phyloP scores from a whole-genome alignment of 1,140 invertebrate species.

The Leptestheria dahalacensis region DNA sequence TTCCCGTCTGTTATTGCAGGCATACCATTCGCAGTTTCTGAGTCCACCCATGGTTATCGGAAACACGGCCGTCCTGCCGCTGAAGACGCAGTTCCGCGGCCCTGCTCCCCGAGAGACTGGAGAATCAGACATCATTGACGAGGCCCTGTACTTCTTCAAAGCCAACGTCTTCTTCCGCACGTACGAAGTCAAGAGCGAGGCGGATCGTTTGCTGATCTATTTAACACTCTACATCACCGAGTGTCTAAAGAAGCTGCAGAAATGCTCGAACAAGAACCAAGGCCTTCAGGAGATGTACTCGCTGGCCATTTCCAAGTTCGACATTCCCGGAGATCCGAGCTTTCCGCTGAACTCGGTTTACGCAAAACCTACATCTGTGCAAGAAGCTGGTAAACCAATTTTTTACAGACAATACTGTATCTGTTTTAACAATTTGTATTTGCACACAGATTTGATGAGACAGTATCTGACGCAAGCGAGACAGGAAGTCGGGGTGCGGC shows the following conservation, averaged over 20 bases:
- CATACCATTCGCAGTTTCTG: slow-evolving; percentile 83
- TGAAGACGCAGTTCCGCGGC: slow-evolving; percentile 71
- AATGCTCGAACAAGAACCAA: slow-evolving; percentile 74
- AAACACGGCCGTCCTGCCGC: slow-evolving; percentile 80
- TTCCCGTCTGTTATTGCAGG: slow-evolving; percentile 35
- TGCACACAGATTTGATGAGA: slow-evolving; percentile 64
- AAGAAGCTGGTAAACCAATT: slow-evolving; percentile 52
- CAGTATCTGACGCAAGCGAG: slow-evolving; percentile 86
- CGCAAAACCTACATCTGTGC: slow-evolving; percentile 58
- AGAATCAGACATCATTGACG: slow-evolving; percentile 83
- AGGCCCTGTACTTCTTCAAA: slow-evolving; percentile 93
- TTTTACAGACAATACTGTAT: slow-evolving; percentile 2
- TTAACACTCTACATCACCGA: slow-evolving; percentile 97
- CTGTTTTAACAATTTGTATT: slow-evolving; percentile 12
- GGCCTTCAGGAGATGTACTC: slow-evolving; percentile 91
- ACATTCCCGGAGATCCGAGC: slow-evolving; percentile 87
- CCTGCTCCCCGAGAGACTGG: slow-evolving; percentile 55
- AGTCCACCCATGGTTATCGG: slow-evolving; percentile 59
- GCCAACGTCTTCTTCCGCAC: slow-evolving; percentile 98
- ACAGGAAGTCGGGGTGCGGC: slow-evolving; percentile 80
- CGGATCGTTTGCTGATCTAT: slow-evolving; percentile 92
- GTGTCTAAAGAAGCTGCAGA: slow-evolving; percentile 87
- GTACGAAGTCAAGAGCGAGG: slow-evolving; percentile 95
- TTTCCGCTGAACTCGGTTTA: slow-evolving; percentile 98
- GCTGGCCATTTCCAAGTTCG: slow-evolving; percentile 85